Base-by-base conservation (phyloP, 2,113 vertebrate genomes). In the Rhagologus leucostigma region DNA sequence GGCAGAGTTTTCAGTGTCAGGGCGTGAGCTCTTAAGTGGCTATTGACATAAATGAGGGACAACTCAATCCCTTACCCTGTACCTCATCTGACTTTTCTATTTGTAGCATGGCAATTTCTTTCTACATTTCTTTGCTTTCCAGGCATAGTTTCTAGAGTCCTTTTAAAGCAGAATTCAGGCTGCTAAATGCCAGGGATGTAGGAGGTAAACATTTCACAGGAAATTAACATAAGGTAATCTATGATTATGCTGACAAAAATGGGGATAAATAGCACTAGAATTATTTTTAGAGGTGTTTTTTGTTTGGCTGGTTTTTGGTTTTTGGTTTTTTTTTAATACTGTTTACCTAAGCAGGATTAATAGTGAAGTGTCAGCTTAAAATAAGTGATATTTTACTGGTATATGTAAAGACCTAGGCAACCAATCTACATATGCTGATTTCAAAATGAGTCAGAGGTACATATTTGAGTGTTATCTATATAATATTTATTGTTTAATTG, bases 301-400 rank as follows among this genome's bases (percentile, higher is more conserved):
- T 32, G 3, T 6, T 85, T 57, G 6, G 1, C 67, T 59, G 9
- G 3, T 4, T 59, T 68, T 57, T 24, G 2, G 1, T 1, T 23
- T 22, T 41, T 41, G 1, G 8, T 1, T 2, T n/a, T 33, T 57
- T 71, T 80, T 35, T 1, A 35, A 41, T 50, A 32, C 20, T 1
- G 0, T 55, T 85, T 70, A 41, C 33, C 22, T 10, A 53, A 70
- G 21, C 17, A 71, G 26, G 29, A 49, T 74, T 75, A 78, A 35
- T 26, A 79, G 13, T 53, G 21, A 79, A 41, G 10, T 47, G 9
- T 55, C n/a, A 55, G 3, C 33, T 67, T 83, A 67, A 85, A 79
- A n/a, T 27, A 49, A n/a, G 3, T 60, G 21, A 8, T 64, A 42
- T 39, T 90, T 84, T 64, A 35, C 15, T 56, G 11, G 4, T 65